Percentiles rank a stretch among this genome's conserved stretches.
These are phyloP conservation scores for Orycteropus afer DNA, from an alignment of 2,113 vertebrate species.

Conservation along the genomic window DNA sequence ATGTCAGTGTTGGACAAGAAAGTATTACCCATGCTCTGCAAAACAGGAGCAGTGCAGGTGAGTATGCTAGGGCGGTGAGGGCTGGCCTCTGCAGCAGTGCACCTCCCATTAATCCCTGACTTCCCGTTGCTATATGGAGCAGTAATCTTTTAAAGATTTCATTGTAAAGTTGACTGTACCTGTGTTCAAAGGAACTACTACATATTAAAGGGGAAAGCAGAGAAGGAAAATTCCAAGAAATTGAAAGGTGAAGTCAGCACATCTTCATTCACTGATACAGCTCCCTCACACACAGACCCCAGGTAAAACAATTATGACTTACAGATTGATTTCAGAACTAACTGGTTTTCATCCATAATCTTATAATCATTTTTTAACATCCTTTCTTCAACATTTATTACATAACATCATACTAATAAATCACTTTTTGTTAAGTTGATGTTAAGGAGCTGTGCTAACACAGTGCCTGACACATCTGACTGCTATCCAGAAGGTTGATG, in stretches of 20 bases:
- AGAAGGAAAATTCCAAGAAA: conserved; percentile 88
- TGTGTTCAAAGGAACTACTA: conserved; percentile 61
- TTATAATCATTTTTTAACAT: conserved; percentile 76
- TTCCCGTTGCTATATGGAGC: conserved; percentile 14
- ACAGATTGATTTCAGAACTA: conserved; percentile 56
- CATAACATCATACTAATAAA: not conserved
- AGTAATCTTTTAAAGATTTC: conserved; percentile 12
- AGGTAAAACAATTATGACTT: conserved; percentile 81
- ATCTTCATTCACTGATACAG: conserved; percentile 80
- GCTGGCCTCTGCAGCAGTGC: not conserved
- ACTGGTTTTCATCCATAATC: conserved; percentile 74
- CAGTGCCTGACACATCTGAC: too few relatives aligned
- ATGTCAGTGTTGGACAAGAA: not conserved
- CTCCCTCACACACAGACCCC: too few relatives aligned
- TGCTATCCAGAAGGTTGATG: too few relatives aligned
- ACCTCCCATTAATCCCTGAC: not conserved
- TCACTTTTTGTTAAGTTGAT: conserved; percentile 18
- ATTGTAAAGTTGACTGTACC: conserved; percentile 59
- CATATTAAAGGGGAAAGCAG: conserved; percentile 79
- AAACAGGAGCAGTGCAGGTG: not conserved
- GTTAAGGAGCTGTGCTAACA: too few relatives aligned
- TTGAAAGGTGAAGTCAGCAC: conserved; percentile 83
- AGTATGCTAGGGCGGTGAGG: not conserved
- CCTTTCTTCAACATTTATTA: conserved; percentile 50
- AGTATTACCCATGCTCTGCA: not conserved